Evolutionary conservation across 2,797 vertebrate species (phyloP), one percentile per base, ranked within the genome.

Genomic region (Spea hammondii): DNA sequence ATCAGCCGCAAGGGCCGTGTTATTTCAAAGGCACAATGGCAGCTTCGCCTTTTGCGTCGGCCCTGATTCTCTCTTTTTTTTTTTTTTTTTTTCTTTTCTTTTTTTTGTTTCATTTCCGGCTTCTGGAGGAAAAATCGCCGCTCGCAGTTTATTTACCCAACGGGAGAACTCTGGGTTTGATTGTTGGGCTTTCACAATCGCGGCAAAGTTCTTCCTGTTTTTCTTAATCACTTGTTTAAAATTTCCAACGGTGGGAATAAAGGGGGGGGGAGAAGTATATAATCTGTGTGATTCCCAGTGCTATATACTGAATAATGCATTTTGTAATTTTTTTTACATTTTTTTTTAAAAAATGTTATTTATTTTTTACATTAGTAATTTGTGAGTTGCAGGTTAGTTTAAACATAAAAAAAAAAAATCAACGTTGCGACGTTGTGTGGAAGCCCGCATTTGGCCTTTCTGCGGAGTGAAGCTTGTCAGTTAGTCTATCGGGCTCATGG

Each of bases 21-120:
- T 91, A 82, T 89, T 91, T 86, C 86, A 86, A 82, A 86, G 84
- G 77, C 72, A 83, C 85, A 84, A 70, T 87, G 79, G 3, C 74
- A 84, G 5, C 60, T 84, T 82, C 74, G 84, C 76, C 74, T 86
- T 83, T 85, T 50, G 45, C 54, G 64, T 78, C 80, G 46, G 32
- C 70, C 70, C 59, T 57, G 46, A 75, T 84, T 79, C 48, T 88
- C 84, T 0, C 1, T 57, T 76, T 14, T 77, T 6, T 49, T 74
- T 76, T 14, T 77, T 6, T 49, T 74, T 17, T 17, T 17, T 17
- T 17, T 17, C 17, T 72, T 32, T 32, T 32, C 32, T 32, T 32
- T 59, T 60, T 60, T 83, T 73, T 85, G 71, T 60, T 83, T 74
- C 83, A 70, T 84, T 14, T 65, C 86, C 77, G 80, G 32, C 81